Evolutionary conservation across 2,888 invertebrate species (phyloP), one percentile per base, ranked within the genome.

Genomic region (Lasioglossum figueresi): DNA sequence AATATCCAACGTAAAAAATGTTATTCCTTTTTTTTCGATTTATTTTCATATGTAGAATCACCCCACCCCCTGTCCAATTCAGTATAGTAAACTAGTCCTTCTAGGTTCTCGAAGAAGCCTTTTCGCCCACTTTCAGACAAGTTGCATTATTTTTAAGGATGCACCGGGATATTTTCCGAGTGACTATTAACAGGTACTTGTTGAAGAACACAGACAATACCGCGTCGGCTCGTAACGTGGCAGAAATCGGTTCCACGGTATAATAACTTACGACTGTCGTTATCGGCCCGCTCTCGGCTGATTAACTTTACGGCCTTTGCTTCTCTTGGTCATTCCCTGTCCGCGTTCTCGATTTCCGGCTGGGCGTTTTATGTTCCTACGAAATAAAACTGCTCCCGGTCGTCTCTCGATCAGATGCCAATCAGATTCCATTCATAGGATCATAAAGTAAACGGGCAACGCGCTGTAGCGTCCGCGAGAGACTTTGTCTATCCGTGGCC

Each of bases 231-330:
- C 70, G 40, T 77, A 80, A 79, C 73, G 76, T 73, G 77, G 76
- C 81, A 72, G 76, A 76, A 83, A 74, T 48, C 63, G 75, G 73
- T 72, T 75, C 43, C 56, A 37, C 63, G 80, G 10, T 74, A 80
- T 80, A 85, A 89, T 84, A 81, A 84, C 79, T 85, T 86, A 83
- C 80, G 80, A 74, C 79, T 84, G 79, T 83, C 86, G 90, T 91
- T 91, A 91, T 91, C 91, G 84, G 82, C 77, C 80, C 87, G 82
- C 87, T 86, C 91, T 87, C 91, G 86, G 86, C 86, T 90, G 91
- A 91, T 91, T 91, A 90, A 91, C 86, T 91, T 91, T 88, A 91
- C 80, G 76, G 56, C 34, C 72, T 12, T 59, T 23, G 52, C 63
- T 68, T 23, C 43, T 27, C 68, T 10, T 6, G 31, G n/a, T 37